phyloP scores from a whole-genome alignment of 2,113 vertebrate species.

The Microcebus murinus region DNA sequence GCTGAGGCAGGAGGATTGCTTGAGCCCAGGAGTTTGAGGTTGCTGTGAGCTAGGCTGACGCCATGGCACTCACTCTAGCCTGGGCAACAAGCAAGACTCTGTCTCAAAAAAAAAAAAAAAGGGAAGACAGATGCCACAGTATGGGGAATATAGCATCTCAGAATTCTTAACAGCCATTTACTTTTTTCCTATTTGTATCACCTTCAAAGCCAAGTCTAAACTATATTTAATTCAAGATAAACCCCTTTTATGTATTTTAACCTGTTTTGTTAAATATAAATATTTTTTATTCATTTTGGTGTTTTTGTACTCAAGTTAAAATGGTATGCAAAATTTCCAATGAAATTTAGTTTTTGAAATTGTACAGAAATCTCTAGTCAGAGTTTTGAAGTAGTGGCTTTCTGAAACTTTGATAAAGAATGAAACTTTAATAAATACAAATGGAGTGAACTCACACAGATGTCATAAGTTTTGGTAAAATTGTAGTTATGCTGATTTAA shows the following conservation, averaged over 20 bases:
- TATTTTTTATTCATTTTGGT: not conserved
- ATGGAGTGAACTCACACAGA: slow-evolving; percentile 31
- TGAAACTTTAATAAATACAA: slow-evolving; percentile 6
- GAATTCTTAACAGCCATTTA: not conserved
- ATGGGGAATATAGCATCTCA: not conserved
- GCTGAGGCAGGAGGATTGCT: no score
- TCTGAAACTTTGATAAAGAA: slow-evolving; percentile 36
- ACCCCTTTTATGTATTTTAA: not conserved
- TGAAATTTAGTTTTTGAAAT: slow-evolving; percentile 58
- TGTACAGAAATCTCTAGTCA: not conserved
- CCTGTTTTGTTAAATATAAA: not conserved
- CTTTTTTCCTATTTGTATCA: slow-evolving; percentile 1
- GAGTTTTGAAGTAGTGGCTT: slow-evolving; percentile 29
- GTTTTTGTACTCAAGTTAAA: not conserved
- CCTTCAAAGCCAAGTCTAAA: not conserved
- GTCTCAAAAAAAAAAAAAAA: not conserved
- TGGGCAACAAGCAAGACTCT: no score
- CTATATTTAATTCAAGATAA: not conserved
- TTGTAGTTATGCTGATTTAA: slow-evolving; percentile 67
- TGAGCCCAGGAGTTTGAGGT: no score
- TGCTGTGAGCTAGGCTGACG: no score
- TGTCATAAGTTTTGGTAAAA: slow-evolving; percentile 54
- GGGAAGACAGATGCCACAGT: not conserved
- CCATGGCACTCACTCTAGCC: no score
- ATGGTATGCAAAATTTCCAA: not conserved